A percentile compares a stretch with the other conserved stretches of the same genome.
These are phyloP conservation scores for Eriosoma lanigerum DNA, from an alignment of 1,140 invertebrate genomes.

Conservation along the genomic window DNA sequence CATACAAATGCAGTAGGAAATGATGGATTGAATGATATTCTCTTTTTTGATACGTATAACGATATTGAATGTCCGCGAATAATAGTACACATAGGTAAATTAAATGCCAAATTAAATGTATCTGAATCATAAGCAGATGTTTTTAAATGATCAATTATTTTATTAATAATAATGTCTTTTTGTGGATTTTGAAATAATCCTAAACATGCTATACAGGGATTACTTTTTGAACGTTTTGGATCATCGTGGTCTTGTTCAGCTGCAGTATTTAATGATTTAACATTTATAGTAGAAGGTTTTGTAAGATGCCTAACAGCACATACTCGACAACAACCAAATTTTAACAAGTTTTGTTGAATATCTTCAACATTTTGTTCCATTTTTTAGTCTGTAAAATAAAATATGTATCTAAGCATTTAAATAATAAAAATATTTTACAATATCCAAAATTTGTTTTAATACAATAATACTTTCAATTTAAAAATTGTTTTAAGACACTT, in stretches of 20 bases:
- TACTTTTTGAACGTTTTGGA: slow-evolving; percentile 58
- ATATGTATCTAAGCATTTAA: too few species aligned
- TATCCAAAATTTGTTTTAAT: too few species aligned
- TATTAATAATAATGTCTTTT: slow-evolving; percentile 59
- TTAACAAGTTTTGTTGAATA: slow-evolving; percentile 40
- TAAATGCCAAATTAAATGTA: slow-evolving; percentile 61
- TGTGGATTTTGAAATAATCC: slow-evolving; percentile 65
- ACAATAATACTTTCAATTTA: too few species aligned
- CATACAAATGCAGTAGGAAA: slow-evolving; percentile 55
- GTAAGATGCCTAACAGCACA: slow-evolving; percentile 37
- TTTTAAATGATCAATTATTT: slow-evolving; percentile 58
- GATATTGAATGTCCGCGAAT: slow-evolving; percentile 61
- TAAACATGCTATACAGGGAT: slow-evolving; percentile 65
- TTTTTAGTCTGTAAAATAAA: slow-evolving; percentile 11
- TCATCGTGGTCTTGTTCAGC: slow-evolving; percentile 31
- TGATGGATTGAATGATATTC: slow-evolving; percentile 54
- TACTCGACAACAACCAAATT: slow-evolving; percentile 49
- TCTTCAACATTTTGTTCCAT: slow-evolving; percentile 48
- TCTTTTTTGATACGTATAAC: slow-evolving; percentile 57
- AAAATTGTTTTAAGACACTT: too few species aligned
- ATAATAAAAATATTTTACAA: too few species aligned
- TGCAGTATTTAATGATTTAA: slow-evolving; percentile 35
- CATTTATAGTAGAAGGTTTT: slow-evolving; percentile 1
- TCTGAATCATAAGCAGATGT: slow-evolving; percentile 59
- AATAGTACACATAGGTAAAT: slow-evolving; percentile 60